Percentiles rank a stretch among this genome's conserved stretches.
These are phyloP conservation scores for Catonia carolina DNA, from an alignment of 2,888 invertebrate genomes.

Conservation along the genomic window DNA sequence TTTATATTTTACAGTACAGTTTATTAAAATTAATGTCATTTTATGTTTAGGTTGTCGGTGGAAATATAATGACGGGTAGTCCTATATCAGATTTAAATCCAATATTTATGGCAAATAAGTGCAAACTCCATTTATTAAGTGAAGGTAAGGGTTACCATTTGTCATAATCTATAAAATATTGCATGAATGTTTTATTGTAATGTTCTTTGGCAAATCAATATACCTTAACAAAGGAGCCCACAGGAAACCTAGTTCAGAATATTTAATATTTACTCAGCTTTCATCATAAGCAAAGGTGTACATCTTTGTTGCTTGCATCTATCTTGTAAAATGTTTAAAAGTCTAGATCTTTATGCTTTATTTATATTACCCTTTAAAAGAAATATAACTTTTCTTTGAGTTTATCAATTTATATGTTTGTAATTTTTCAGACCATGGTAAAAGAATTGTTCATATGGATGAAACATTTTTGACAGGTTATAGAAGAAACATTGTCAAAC, in stretches of 20 bases:
- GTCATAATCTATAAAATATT: too few species aligned
- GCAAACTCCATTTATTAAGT: conserved; percentile 57
- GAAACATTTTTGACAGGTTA: conserved; percentile 80
- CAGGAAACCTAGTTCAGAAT: too few species aligned
- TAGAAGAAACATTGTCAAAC: conserved; percentile 62
- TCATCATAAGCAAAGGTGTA: too few species aligned
- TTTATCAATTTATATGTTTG: not conserved
- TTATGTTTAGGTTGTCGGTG: conserved; percentile 72
- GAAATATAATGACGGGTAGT: conserved; percentile 92
- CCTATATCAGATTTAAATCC: conserved; percentile 96
- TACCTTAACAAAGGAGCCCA: too few species aligned
- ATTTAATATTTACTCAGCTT: too few species aligned
- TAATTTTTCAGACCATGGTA: conserved; percentile 43
- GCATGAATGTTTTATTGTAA: too few species aligned
- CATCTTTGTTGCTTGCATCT: too few species aligned
- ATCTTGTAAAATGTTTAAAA: too few species aligned
- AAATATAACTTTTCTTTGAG: not conserved
- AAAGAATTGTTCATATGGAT: conserved; percentile 61
- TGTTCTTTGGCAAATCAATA: too few species aligned
- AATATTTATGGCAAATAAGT: conserved; percentile 72
- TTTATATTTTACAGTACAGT: too few species aligned
- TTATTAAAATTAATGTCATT: too few species aligned
- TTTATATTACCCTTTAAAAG: not conserved
- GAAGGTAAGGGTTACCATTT: conserved; percentile 34
- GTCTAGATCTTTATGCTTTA: too few species aligned